These are phyloP conservation scores for Turnix velox DNA, from an alignment of 2,113 vertebrate species.

Conservation along the genomic window DNA sequence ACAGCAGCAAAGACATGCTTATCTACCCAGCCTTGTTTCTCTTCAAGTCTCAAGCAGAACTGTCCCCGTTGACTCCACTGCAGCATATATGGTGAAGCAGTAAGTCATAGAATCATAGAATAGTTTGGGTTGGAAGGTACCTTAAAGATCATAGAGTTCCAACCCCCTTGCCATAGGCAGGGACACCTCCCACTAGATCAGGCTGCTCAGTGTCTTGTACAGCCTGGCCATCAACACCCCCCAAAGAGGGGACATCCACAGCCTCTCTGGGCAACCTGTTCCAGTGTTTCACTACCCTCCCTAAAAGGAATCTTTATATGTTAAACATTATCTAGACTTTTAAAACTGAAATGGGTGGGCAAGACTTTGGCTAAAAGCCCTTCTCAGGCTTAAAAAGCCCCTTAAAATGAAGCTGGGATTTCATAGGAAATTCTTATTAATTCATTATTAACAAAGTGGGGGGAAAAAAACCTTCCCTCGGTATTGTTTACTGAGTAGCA, in stretches of 20 bases:
- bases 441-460: constrained; percentile 26
- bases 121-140: no score
- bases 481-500: constrained; percentile 11
- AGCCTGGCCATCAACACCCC: no score
- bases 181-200: no score
- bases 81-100: not conserved
- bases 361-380: not conserved
- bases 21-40: not conserved
- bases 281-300: no score
- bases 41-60: not conserved
- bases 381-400: not conserved
- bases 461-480: not conserved
- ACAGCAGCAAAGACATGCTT: not conserved
- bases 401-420: constrained; percentile 7
- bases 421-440: constrained; percentile 11
- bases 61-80: not conserved
- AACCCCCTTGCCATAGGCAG: no score
- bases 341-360: not conserved
- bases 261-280: no score
- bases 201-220: no score
- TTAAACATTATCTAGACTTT: no score
- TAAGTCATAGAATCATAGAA: no score
- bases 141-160: no score
- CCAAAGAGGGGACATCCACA: no score
- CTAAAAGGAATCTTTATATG: no score